phyloP scores from a whole-genome alignment of 2,888 invertebrate genomes.

The Rhagium mordax region DNA sequence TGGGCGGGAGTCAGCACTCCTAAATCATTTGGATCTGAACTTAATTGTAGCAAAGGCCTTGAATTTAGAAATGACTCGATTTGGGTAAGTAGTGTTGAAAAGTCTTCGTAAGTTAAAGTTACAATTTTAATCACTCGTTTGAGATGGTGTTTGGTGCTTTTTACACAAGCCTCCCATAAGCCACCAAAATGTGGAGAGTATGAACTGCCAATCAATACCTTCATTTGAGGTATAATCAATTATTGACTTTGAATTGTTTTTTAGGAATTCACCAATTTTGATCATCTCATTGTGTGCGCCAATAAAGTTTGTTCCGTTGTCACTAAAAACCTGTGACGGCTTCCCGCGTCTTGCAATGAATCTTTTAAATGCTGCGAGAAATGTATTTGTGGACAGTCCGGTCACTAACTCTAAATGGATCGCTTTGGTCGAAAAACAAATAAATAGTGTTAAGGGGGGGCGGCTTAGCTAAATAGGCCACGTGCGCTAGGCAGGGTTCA shows the following conservation, averaged over 20 bases:
- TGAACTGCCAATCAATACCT: slow-evolving; percentile 2
- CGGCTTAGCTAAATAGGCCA: too few species aligned
- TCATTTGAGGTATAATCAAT: not conserved
- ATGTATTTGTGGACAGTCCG: not conserved
- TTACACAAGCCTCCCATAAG: slow-evolving; percentile 6
- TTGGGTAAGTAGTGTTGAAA: slow-evolving; percentile 1
- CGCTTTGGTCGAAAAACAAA: not conserved
- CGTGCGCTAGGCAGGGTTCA: too few species aligned
- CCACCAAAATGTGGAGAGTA: slow-evolving; percentile 10
- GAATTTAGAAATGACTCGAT: slow-evolving; percentile 4
- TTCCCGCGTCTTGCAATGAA: not conserved
- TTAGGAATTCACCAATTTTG: not conserved
- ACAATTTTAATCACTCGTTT: not conserved
- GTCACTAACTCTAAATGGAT: not conserved
- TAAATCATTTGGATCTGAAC: not conserved
- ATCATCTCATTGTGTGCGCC: not conserved
- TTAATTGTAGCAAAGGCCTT: not conserved
- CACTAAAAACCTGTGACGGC: not conserved
- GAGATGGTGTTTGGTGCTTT: slow-evolving; percentile 3
- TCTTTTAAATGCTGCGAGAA: not conserved
- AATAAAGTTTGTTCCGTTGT: not conserved
- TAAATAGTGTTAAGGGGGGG: too few species aligned
- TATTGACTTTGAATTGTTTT: slow-evolving; percentile 1
- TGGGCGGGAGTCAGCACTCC: not conserved
- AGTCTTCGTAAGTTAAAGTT: not conserved